Evolutionary conservation across 1,140 invertebrate genomes (phyloP).

Genomic region (Akabosia matsudoensis): DNA sequence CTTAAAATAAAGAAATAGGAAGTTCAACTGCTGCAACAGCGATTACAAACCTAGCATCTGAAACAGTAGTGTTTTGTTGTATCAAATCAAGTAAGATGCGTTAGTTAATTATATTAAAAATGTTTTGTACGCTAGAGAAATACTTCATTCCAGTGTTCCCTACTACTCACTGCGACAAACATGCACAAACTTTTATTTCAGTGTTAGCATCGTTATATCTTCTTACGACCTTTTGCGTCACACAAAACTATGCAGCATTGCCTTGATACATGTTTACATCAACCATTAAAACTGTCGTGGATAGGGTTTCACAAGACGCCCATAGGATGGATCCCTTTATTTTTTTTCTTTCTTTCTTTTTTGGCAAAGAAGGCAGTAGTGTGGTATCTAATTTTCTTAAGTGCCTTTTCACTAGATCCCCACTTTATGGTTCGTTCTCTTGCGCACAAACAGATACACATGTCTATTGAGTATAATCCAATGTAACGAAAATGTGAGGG

Average conservation of each 20-base stretch:
- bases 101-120: conserved; percentile 13
- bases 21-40: neutral
- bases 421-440: conserved; percentile 43
- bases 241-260: too few relatives aligned
- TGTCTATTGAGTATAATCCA: too few relatives aligned
- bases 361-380: conserved; percentile 17
- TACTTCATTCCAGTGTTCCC: neutral
- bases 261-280: conserved; percentile 7
- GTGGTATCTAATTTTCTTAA: conserved; percentile 48
- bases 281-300: neutral
- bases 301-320: neutral
- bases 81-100: conserved; percentile 22
- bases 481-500: too few relatives aligned
- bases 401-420: conserved; percentile 45
- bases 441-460: conserved; percentile 30
- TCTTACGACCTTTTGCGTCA: too few relatives aligned
- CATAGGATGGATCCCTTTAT: neutral
- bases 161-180: too few relatives aligned
- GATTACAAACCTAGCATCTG: neutral
- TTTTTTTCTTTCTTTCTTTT: neutral
- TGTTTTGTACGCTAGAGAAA: neutral
- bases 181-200: too few relatives aligned
- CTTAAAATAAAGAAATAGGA: neutral
- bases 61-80: too few relatives aligned
- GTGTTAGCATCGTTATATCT: too few relatives aligned